Percentiles rank a stretch among this genome's conserved stretches.
Conservation (phyloP, 2,797 vertebrate species). For the Pristis pectinata region DNA sequence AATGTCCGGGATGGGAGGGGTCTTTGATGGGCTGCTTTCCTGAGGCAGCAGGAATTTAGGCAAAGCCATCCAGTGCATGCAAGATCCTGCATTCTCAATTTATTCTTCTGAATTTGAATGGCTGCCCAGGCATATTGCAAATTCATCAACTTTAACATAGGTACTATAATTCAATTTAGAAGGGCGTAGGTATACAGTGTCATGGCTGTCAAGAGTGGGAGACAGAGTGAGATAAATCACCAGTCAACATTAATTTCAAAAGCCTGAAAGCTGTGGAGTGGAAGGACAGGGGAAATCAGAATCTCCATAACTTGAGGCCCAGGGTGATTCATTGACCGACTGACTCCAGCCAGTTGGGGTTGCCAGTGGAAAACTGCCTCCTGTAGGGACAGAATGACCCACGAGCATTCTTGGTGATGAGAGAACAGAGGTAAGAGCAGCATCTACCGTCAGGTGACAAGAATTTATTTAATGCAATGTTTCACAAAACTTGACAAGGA, state of each 20-base stretch:
- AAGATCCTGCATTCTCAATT: not conserved
- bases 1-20: too few relatives aligned
- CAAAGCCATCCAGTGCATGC: not conserved
- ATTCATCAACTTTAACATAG: not conserved
- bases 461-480: not conserved
- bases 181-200: not conserved
- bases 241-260: not conserved
- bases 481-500: not conserved
- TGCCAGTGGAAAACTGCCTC: not conserved
- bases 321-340: not conserved
- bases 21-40: too few relatives aligned
- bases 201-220: not conserved
- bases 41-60: too few relatives aligned
- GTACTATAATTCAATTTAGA: not conserved
- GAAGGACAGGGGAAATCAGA: not conserved
- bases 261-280: not conserved
- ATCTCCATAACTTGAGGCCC: not conserved
- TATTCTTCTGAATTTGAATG: not conserved
- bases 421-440: not conserved
- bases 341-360: too few relatives aligned
- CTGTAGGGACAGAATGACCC: not conserved
- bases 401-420: not conserved
- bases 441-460: not conserved
- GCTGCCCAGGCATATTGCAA: not conserved
- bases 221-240: not conserved